Conservation (phyloP, 2,113 vertebrate genomes). For the Chamaea fasciata region DNA sequence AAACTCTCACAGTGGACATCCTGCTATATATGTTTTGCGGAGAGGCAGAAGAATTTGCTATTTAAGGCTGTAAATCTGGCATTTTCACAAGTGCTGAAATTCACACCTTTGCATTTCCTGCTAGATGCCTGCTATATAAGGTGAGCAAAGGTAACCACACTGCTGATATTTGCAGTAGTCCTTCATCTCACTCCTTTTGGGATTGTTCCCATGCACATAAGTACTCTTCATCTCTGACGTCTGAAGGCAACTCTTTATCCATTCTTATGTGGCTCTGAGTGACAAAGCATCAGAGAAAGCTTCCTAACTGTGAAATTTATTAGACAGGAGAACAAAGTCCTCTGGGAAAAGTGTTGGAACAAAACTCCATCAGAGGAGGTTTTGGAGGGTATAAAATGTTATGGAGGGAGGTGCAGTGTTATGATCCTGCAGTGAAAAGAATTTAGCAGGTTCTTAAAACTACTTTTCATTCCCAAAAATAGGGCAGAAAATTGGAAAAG, state of each 20-base stretch:
- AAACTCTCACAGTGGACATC: neutral
- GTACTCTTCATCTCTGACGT: neutral
- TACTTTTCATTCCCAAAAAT: neutral
- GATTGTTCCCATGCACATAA: neutral
- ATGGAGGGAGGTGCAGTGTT: neutral
- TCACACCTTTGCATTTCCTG: conserved; percentile 4
- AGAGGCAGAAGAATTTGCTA: conserved; percentile 1
- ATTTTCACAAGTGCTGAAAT: conserved; percentile 28
- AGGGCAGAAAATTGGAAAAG: neutral
- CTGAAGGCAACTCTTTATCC: neutral
- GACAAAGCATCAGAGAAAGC: conserved; percentile 2
- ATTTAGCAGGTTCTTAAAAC: neutral
- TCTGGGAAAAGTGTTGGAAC: conserved; percentile 16
- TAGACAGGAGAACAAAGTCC: conserved; percentile 11
- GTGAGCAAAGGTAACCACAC: conserved; percentile 25
- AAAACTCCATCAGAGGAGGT: neutral
- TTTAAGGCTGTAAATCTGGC: conserved; percentile 22
- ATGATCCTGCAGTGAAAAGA: neutral
- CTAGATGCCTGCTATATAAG: neutral
- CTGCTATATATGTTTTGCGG: neutral
- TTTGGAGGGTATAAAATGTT: neutral
- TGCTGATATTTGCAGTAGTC: conserved; percentile 23
- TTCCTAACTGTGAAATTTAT: conserved; percentile 34
- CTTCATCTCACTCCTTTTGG: conserved; percentile 4
- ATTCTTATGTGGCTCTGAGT: neutral